phyloP scores from a whole-genome alignment of 2,888 invertebrate species.

The Vandiemenella viatica region DNA sequence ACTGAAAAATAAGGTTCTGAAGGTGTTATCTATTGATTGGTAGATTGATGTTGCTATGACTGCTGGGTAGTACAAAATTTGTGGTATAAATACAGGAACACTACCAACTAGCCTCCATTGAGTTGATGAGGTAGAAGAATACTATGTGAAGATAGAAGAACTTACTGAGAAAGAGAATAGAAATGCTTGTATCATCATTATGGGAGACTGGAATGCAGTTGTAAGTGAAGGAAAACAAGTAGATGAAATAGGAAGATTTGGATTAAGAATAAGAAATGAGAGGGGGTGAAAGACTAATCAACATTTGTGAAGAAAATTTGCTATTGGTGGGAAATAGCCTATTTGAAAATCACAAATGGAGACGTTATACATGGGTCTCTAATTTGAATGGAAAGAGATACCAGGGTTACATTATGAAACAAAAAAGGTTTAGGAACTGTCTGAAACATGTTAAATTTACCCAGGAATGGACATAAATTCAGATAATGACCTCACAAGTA shows the following conservation, averaged over 20 bases:
- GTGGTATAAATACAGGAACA: too few species aligned
- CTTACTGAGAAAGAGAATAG: background rate
- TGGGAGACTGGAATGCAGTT: background rate
- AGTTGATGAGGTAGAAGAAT: slow-evolving; percentile 1
- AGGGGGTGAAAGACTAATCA: background rate
- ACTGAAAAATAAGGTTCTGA: background rate
- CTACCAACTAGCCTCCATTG: background rate
- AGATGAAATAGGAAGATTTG: background rate
- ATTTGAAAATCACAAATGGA: slow-evolving; percentile 1
- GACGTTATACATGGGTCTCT: slow-evolving; percentile 1
- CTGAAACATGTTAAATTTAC: background rate
- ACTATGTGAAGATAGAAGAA: background rate
- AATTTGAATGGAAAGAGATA: background rate
- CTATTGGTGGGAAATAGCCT: background rate
- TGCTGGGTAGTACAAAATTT: too few species aligned
- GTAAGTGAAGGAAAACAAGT: background rate
- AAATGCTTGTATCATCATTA: background rate
- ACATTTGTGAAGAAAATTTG: background rate
- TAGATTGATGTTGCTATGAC: background rate
- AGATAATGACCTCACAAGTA: too few species aligned
- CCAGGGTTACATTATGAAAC: background rate
- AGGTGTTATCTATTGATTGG: background rate
- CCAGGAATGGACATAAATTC: too few species aligned
- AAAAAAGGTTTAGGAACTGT: background rate
- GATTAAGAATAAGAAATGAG: background rate